Evolutionary conservation across 2,113 vertebrate species (phyloP).

Genomic region (Psilopogon haemacephalus): DNA sequence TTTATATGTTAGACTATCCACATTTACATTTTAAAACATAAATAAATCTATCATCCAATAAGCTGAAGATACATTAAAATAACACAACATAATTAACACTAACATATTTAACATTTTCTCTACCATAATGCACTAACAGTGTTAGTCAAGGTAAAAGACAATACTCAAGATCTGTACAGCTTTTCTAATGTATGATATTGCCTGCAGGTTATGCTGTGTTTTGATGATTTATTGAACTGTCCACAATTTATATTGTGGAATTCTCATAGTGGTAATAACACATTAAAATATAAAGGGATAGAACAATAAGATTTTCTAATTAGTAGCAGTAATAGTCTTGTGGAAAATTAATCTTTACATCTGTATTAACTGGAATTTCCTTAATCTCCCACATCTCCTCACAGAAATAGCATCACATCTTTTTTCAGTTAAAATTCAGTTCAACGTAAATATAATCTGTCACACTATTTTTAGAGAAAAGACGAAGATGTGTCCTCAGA

Average conservation of each 20-base stretch:
- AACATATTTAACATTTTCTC: not conserved
- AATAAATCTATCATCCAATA: not conserved
- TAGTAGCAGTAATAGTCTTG: not conserved
- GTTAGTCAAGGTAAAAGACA: not conserved
- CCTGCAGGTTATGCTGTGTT: not conserved
- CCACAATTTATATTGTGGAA: not conserved
- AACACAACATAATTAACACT: not conserved
- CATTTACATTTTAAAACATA: not conserved
- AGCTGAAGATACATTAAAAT: not conserved
- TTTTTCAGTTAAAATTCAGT: not conserved
- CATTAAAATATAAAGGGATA: not conserved
- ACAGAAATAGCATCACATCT: not conserved
- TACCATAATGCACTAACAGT: not conserved
- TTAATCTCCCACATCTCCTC: not conserved
- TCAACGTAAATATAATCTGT: conserved; percentile 19
- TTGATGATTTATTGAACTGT: not conserved
- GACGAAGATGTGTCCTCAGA: not conserved
- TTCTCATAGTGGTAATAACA: not conserved
- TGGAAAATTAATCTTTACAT: not conserved
- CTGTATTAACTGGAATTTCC: not conserved
- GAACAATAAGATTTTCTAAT: not conserved
- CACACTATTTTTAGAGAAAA: conserved; percentile 14
- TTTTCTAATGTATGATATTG: not conserved
- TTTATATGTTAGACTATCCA: not conserved
- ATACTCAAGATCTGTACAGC: not conserved